Percentiles rank a stretch among this genome's conserved stretches.
Conservation (phyloP, 2,113 vertebrate genomes). For the Suricata suricatta region DNA sequence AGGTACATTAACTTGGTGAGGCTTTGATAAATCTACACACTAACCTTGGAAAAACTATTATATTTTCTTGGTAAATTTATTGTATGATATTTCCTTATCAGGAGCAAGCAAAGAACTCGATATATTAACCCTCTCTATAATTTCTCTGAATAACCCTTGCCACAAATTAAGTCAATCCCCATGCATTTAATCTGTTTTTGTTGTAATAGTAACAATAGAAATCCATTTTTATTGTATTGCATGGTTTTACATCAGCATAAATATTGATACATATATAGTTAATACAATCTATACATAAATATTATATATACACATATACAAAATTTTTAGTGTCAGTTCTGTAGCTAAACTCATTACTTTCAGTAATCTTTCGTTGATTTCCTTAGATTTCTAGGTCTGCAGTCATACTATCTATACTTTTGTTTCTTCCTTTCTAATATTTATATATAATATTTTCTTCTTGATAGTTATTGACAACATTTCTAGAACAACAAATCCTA, state of each 20-base stretch:
- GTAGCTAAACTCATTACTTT: neutral
- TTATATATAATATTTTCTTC: neutral
- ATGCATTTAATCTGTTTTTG: neutral
- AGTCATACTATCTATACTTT: neutral
- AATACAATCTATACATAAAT: neutral
- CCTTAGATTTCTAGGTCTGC: neutral
- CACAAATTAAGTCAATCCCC: neutral
- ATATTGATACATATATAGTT: neutral
- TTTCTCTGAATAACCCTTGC: slow-evolving; percentile 2
- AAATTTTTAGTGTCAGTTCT: neutral
- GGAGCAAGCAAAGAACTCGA: neutral
- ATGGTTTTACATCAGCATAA: neutral
- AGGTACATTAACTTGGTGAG: neutral
- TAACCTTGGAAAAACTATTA: neutral
- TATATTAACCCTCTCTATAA: neutral
- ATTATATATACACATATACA: neutral
- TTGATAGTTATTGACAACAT: neutral
- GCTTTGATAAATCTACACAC: neutral
- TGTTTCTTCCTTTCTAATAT: slow-evolving; percentile 7
- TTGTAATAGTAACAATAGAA: neutral
- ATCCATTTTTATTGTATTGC: slow-evolving; percentile 5
- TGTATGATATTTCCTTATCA: neutral
- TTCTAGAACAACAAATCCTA: neutral
- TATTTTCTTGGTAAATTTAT: neutral
- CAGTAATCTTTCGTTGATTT: neutral